Evolutionary conservation across 53 echinoderm and acorn worm species (phyloP), one percentile per base, ranked within the genome.

Genomic region (Crossaster papposus): DNA sequence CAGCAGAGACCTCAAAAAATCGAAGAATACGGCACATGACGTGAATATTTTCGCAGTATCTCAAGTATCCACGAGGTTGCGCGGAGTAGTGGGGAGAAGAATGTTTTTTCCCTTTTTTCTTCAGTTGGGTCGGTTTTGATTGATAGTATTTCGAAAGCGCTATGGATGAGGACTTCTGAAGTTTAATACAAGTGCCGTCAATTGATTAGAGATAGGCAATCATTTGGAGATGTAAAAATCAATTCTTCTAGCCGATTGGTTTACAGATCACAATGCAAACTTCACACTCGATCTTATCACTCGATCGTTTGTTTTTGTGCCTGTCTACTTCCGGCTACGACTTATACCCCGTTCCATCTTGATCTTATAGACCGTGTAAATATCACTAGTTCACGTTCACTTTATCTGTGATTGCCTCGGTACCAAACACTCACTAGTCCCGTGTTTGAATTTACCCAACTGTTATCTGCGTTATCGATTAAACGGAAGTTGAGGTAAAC

Each of bases 11-110:
- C 14, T 11, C 23, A 83, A 83, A 70, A 83, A 85, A 85, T 85
- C 85, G 85, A 85, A 85, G 85, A 70, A 72, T 24, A 51, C 36
- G 83, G 34, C 70, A 44, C 83, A 65, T 70, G 70, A 22, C 20
- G 12, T 65, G 36, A 65, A 65, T 35, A 65, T 26, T 74, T 35
- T 74, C 70, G n/a, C 68, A 83, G 15, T n/a, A 18, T 10, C n/a
- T 70, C 68, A 83, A 65, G 64, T n/a, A 37, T 44, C 83, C 65
- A 65, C 18, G 70, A 65, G 65, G 72, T 71, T 64, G 36, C 35
- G 18, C 33, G 38, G 28, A 22, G 82, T 34, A 24, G 70, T 35
- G 30, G 13, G 26, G 28, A 37, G 1, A 11, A 15, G 37, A 15
- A 37, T 74, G 24, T 65, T 70, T 74, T 74, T 18, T 13, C 20